phyloP scores from a whole-genome alignment of 2,888 invertebrate genomes.

The Pantelozetes paolii region DNA sequence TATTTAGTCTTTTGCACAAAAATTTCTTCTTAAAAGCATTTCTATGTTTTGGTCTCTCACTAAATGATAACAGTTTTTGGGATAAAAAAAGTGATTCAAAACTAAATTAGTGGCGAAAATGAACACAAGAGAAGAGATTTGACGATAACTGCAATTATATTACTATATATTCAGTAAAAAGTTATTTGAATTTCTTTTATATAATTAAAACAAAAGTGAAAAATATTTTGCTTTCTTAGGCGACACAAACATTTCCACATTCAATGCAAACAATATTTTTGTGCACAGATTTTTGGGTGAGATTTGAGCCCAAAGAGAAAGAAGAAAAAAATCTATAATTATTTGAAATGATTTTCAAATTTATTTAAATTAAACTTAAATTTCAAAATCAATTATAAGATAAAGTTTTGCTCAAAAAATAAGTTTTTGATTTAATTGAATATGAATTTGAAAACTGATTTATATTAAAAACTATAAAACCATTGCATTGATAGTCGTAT shows the following conservation, averaged over 20 bases:
- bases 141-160: background rate
- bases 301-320: too few species aligned
- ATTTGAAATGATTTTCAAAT: too few species aligned
- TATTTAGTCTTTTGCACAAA: conserved; percentile 4
- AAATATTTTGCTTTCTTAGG: too few species aligned
- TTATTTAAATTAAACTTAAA: too few species aligned
- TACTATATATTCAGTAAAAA: background rate
- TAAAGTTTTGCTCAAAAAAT: too few species aligned
- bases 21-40: conserved; percentile 21
- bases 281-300: too few species aligned
- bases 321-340: too few species aligned
- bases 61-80: conserved; percentile 4
- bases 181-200: too few species aligned
- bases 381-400: too few species aligned
- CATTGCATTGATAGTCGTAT: background rate
- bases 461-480: background rate
- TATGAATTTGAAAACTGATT: background rate
- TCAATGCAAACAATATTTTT: too few species aligned
- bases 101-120: background rate
- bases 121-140: background rate
- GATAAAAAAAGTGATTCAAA: background rate
- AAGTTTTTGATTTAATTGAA: background rate
- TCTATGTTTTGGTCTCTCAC: background rate
- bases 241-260: too few species aligned
- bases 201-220: too few species aligned